Base-by-base conservation (phyloP, 1,140 invertebrate species). In the Sweltsa coloradensis region DNA sequence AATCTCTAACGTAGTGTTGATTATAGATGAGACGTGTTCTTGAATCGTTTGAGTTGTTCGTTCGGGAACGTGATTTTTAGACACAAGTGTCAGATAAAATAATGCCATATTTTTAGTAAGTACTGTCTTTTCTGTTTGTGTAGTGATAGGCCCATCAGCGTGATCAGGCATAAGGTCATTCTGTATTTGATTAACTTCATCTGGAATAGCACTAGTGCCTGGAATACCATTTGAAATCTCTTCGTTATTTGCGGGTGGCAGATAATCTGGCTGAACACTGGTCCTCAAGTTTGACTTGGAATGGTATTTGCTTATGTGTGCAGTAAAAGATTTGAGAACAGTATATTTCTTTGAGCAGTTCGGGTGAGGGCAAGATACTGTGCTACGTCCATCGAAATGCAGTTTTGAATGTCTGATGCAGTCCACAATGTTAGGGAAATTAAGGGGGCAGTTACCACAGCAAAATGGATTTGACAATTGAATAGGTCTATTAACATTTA, bases 41-140 rank as follows among this genome's bases (percentile, higher is more conserved):
- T 19, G 36, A 19, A 37, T 37, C 23, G 23, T 16, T 37, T 37
- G 36, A 9, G 23, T 22, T 19, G 36, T 19, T 37, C 36, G 5
- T 37, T 37, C 36, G 18, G 36, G 36, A 4, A 37, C n/a, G 23
- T 37, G 18, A 19, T 19, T 9, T 37, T 37, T 37, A 9, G 36
- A 37, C 36, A 37, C 36, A n/a, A 37, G 36, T 22, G 23, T 22
- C 5, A 37, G 23, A 37, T 22, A 37, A 37, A 37, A 37, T 9
- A 19, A 22, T 19, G 36, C 36, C 23, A 37, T 19, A n/a, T 22
- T 37, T 37, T 37, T 37, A 11, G 36, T 37, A 37, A 37, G 36
- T 5, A 22, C 18, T n/a, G 18, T 16, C 36, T 37, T 22, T 37
- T 5, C 16, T 22, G 23, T 37, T 22, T 5, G 11, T 5, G 18